Evolutionary conservation across 92 coral and sea anemone species (phyloP), one percentile per base, ranked within the genome.

Genomic region (Parazoanthus darwini): DNA sequence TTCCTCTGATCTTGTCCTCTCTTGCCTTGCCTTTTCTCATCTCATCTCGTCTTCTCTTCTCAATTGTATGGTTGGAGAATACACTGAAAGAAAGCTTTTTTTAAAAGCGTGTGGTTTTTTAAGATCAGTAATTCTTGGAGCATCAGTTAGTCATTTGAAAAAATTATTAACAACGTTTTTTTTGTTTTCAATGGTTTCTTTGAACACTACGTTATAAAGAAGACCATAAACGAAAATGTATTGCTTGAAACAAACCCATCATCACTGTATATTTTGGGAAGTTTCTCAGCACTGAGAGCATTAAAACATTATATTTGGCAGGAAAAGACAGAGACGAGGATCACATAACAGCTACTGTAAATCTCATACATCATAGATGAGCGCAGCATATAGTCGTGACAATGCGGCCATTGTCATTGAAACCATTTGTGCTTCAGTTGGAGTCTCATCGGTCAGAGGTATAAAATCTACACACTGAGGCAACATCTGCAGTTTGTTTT

Each of bases 271-370:
- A 22, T 39, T 39, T 4, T 46, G 50, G 8, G 50, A 46, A 46
- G 50, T 4, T 4, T 46, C 8, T 8, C 50, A 4, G 50, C 10
- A 46, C 6, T 46, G 8, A 46, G 50, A 46, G 6, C 8, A 33
- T 68, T 67, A 26, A 43, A 50, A 56, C 5, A 35, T 37, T 50
- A 83, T 43, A 84, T 36, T 67, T 5, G 25, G 25, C 82, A 97
- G 99, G 85, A 97, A 97, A 91, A 90, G 99, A 16, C 99, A 97
- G 91, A 91, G 99, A 68, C 87, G 99, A 88, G 98, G 98, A 54
- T 97, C 99, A 2, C 98, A 95, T 86, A 95, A 95, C 90, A 95
- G 94, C 79, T 95, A 95, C 90, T 95, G 87, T 88, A 95, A 95
- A 79, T 95, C 96, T 6, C 98, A 95, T 81, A 76, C 90, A 46